Evolutionary conservation across 2,113 vertebrate genomes (phyloP).

Genomic region (Aegypius monachus): DNA sequence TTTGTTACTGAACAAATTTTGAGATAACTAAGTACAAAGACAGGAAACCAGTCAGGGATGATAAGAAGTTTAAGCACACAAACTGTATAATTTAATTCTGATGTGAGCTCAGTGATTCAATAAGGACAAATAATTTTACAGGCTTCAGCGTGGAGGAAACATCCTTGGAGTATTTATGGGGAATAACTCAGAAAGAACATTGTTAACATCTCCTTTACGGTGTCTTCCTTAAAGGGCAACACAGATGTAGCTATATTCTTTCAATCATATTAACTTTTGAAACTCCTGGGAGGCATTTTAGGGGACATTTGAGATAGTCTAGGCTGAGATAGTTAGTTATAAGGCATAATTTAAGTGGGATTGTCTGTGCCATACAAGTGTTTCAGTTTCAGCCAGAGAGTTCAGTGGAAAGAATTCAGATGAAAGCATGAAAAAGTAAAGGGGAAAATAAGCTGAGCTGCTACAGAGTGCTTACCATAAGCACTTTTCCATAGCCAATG

Average conservation of each 20-base stretch:
- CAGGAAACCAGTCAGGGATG: background rate
- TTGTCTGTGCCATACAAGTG: background rate
- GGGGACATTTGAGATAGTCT: background rate
- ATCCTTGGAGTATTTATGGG: background rate
- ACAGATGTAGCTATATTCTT: background rate
- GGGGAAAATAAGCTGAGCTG: background rate
- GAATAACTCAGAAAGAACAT: slow-evolving; percentile 19
- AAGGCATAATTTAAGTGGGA: background rate
- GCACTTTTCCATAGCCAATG: background rate
- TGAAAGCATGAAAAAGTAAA: background rate
- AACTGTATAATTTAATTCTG: background rate
- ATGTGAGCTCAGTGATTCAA: background rate
- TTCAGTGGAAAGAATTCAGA: slow-evolving; percentile 12
- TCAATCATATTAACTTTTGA: background rate
- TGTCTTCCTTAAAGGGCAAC: slow-evolving; percentile 1
- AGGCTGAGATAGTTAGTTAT: background rate
- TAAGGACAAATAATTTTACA: background rate
- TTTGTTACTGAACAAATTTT: background rate
- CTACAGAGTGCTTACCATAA: slow-evolving; percentile 12
- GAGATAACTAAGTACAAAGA: background rate
- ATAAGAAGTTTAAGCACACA: background rate
- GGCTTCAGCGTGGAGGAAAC: background rate
- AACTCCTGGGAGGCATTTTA: background rate
- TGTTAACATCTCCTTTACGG: background rate
- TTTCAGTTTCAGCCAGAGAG: slow-evolving; percentile 17